Evolutionary conservation across 53 echinoderm and acorn worm species (phyloP), one percentile per base, ranked within the genome.

Genomic region (Astropecten irregularis): DNA sequence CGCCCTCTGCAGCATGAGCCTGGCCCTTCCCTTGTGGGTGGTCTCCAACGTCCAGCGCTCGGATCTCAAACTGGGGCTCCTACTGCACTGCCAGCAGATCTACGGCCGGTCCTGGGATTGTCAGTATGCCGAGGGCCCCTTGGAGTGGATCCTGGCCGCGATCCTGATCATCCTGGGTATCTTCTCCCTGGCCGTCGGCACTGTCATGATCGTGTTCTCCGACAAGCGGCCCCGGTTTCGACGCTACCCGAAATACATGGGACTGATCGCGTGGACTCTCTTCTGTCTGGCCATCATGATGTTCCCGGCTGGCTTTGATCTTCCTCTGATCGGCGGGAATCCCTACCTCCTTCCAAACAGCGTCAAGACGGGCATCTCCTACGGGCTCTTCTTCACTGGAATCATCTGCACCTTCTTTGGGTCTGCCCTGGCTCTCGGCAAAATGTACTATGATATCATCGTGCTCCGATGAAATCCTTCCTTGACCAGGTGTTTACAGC

Each of bases 371-470:
- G 95, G 95, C 39, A 93, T 93, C 73, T 95, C 95, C 0, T 95
- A 95, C 23, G 95, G 93, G 33, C 83, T 95, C 3, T 95, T 95
- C 64, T 95, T 93, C 76, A 95, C 91, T 1, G 95, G 93, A 7
- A 95, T 95, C 56, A 64, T 93, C 46, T 95, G 95, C 49, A 95
- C 95, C 7, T 91, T 95, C 22, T 91, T 85, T 40, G 95, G 95
- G 10, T 83, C 95, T 28, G 95, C 93, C 18, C 83, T 95, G 49
- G 95, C 95, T 0, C 83, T 95, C n/a, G 95, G 95, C 0, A 88
- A 92, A 52, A 95, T 95, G 93, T 95, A 95, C 84, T 95, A 87
- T 86, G 93, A 91, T n/a, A 93, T 95, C 82, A 95, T 95, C 31
- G 93, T 95, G 25, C 89, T 93, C 56, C 85, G 95, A 76, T 93